These are phyloP conservation scores for Ciconia nigra DNA, from an alignment of 2,797 vertebrate genomes.

Conservation along the genomic window DNA sequence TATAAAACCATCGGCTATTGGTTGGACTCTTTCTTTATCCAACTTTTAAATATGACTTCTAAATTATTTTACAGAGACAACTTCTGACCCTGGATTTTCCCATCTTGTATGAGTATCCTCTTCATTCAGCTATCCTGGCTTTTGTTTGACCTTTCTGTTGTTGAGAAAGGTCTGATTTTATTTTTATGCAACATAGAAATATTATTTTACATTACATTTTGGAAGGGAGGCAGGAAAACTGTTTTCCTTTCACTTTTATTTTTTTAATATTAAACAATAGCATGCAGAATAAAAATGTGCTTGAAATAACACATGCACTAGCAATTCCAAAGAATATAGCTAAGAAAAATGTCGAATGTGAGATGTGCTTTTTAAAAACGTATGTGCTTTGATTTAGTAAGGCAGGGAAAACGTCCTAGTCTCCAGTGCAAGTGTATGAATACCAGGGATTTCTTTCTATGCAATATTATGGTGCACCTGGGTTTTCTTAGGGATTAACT, in stretches of 20 bases:
- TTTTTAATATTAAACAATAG: neutral
- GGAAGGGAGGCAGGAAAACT: neutral
- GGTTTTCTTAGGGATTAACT: neutral
- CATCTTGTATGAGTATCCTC: neutral
- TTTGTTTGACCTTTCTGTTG: neutral
- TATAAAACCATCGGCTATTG: neutral
- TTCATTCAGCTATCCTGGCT: neutral
- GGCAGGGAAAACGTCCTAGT: neutral
- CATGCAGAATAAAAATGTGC: conserved; percentile 19
- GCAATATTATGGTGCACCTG: conserved; percentile 49
- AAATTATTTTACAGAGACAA: neutral
- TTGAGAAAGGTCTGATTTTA: neutral
- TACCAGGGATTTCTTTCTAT: conserved; percentile 61
- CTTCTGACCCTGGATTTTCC: neutral
- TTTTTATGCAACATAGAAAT: neutral
- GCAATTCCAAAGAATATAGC: conserved; percentile 59
- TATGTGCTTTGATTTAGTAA: conserved; percentile 4
- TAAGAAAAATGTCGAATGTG: neutral
- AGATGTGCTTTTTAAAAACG: neutral
- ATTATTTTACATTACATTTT: neutral
- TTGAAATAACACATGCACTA: conserved; percentile 46
- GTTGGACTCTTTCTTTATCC: neutral
- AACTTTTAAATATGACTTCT: neutral
- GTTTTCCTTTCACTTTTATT: neutral
- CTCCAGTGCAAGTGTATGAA: neutral